Conservation (phyloP, 1,140 invertebrate species). For the Caenorhabditis tropicalis region DNA sequence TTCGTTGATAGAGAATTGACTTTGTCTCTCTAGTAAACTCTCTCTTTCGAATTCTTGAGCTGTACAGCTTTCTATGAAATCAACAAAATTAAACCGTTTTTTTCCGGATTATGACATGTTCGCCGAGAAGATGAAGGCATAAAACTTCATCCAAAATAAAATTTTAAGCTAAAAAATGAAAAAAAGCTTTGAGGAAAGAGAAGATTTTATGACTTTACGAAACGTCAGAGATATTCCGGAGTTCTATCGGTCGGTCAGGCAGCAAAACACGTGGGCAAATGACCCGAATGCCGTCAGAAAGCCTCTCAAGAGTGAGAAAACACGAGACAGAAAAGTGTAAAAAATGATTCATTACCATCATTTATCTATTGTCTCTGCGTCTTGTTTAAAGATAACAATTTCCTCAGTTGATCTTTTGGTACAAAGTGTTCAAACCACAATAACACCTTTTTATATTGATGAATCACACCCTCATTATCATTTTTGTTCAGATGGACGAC, state of each 20-base stretch:
- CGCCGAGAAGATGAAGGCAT: too few relatives aligned
- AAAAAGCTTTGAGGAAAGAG: background rate
- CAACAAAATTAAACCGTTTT: too few relatives aligned
- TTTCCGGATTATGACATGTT: too few relatives aligned
- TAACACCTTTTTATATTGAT: background rate
- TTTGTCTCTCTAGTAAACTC: too few relatives aligned
- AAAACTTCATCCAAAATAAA: too few relatives aligned
- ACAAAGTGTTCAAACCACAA: constrained; percentile 2
- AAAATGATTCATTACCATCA: constrained; percentile 8
- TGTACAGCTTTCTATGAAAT: too few relatives aligned
- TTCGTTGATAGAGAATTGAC: too few relatives aligned
- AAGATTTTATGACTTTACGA: too few relatives aligned
- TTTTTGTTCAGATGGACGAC: constrained; percentile 56
- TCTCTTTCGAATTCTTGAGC: too few relatives aligned
- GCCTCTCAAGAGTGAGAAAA: background rate
- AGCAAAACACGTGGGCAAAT: background rate
- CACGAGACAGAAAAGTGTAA: constrained; percentile 22
- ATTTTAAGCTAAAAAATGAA: background rate
- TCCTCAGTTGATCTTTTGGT: background rate
- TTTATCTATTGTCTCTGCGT: background rate
- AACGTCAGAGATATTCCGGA: background rate
- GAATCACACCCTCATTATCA: background rate
- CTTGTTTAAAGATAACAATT: background rate
- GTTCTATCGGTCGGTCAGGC: background rate
- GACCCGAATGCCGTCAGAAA: constrained; percentile 18